Evolutionary conservation across 30 jellyfish, hydroid and myxozoan species (phyloP).

Genomic region (Aurelia aurita complex sp. Pacific): DNA sequence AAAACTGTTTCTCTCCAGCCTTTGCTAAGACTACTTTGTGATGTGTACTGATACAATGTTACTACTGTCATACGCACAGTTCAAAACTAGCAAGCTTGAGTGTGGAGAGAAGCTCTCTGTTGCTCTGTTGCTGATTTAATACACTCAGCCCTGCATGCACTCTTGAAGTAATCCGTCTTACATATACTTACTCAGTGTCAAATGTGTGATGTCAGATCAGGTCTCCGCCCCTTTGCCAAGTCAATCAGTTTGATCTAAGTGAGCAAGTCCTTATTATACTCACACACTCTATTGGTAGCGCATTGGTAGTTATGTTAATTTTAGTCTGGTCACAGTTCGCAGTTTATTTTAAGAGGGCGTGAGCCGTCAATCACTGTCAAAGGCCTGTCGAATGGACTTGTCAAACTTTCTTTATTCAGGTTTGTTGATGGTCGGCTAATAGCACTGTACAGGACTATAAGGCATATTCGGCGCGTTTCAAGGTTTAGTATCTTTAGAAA

Average conservation of each 20-base stretch:
- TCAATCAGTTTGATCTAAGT: neutral
- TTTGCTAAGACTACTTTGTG: too few relatives aligned
- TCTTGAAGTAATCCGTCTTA: too few relatives aligned
- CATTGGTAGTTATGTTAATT: constrained; percentile 56
- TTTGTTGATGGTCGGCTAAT: constrained; percentile 55
- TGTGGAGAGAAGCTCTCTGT: too few relatives aligned
- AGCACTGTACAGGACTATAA: constrained; percentile 42
- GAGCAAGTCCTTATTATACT: constrained; percentile 26
- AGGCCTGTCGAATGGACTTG: neutral
- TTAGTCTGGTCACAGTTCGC: constrained; percentile 13
- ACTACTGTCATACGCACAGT: too few relatives aligned
- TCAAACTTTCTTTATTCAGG: constrained; percentile 26
- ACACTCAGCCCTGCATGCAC: too few relatives aligned
- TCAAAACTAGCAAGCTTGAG: too few relatives aligned
- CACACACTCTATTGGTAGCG: constrained; percentile 30
- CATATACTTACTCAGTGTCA: too few relatives aligned
- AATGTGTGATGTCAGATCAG: too few relatives aligned
- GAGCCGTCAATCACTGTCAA: constrained; percentile 54
- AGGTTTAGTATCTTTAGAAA: constrained; percentile 55
- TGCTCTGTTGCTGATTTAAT: too few relatives aligned
- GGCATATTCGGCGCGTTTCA: constrained; percentile 63
- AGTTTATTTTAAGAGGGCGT: constrained; percentile 65
- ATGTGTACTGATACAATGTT: too few relatives aligned
- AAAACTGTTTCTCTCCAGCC: too few relatives aligned
- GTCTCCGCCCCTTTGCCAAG: constrained; percentile 15